These are phyloP conservation scores for Uropsilus gracilis DNA, from an alignment of 2,113 vertebrate genomes.

Conservation along the genomic window DNA sequence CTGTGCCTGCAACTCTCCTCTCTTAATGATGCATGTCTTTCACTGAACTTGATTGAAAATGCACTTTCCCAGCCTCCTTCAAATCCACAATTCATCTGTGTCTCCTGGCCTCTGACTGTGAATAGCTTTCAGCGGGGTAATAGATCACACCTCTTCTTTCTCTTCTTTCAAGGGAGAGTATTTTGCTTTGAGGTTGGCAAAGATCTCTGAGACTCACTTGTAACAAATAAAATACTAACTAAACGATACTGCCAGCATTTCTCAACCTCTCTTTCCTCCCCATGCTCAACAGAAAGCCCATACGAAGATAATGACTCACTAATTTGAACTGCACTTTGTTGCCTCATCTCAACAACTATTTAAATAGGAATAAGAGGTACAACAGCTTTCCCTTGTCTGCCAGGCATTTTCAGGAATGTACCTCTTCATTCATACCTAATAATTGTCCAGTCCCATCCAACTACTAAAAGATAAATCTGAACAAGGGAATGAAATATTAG, in stretches of 20 bases:
- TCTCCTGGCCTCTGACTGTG: neutral
- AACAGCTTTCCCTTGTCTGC: neutral
- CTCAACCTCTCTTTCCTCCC: neutral
- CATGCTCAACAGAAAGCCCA: neutral
- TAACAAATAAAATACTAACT: slow-evolving; percentile 16
- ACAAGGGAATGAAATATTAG: neutral
- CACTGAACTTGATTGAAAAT: slow-evolving; percentile 41
- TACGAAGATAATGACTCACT: neutral
- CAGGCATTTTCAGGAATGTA: neutral
- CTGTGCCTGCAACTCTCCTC: neutral
- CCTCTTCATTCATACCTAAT: neutral
- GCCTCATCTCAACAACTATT: neutral
- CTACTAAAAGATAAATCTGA: neutral
- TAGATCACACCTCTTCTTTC: accelerated
- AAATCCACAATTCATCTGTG: slow-evolving; percentile 9
- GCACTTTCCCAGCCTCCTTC: neutral
- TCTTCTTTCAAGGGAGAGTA: neutral
- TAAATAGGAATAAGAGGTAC: neutral
- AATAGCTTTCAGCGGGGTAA: neutral
- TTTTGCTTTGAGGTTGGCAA: neutral
- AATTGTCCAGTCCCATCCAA: neutral
- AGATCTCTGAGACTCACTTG: slow-evolving; percentile 25
- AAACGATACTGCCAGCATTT: neutral
- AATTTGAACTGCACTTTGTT: neutral
- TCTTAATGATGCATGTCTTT: neutral